Evolutionary conservation across 2,888 invertebrate genomes (phyloP), one percentile per base, ranked within the genome.

Genomic region (Dynastes grantii): DNA sequence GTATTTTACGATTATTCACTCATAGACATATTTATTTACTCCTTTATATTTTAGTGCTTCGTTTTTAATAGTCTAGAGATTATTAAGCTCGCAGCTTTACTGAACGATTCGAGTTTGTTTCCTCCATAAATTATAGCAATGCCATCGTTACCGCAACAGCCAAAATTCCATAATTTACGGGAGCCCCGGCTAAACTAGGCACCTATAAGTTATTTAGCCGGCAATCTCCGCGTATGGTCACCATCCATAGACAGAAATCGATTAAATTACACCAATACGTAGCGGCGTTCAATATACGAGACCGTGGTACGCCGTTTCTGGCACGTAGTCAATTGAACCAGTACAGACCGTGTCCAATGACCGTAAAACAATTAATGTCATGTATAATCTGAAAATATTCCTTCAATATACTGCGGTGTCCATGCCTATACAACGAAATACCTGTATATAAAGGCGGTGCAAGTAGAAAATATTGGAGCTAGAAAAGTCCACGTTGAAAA

Each of bases 331-430:
- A 76, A 68, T 68, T 76, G 67, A 58, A 61, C 68, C 67, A 68
- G 55, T 55, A 64, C 55, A 29, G 22, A 49, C 67, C 78, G 73
- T 64, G 73, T 78, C 73, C 53, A 75, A 73, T 78, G 55, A 53
- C 55, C 78, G 55, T 78, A 78, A 77, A 58, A 78, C 78, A 78
- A 78, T 78, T 78, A 78, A 78, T 78, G 73, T 78, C 78, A 67
- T 76, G 67, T 68, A 58, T 68, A 76, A 76, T 76, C 68, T 53
- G 58, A 76, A 76, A 67, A 75, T 75, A 75, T 75, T 75, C 49
- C 73, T 75, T 45, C 73, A 27, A 61, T 75, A 55, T 29, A 55
- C 51, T 45, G 73, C 45, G 32, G 58, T 58, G 58, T 37, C 58
- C 16, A 58, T 32, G 40, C 27, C 16, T 11, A 8, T 45, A 11